Evolutionary conservation across 92 coral and sea anemone species (phyloP), one percentile per base, ranked within the genome.

Genomic region (Virgularia gustaviana): DNA sequence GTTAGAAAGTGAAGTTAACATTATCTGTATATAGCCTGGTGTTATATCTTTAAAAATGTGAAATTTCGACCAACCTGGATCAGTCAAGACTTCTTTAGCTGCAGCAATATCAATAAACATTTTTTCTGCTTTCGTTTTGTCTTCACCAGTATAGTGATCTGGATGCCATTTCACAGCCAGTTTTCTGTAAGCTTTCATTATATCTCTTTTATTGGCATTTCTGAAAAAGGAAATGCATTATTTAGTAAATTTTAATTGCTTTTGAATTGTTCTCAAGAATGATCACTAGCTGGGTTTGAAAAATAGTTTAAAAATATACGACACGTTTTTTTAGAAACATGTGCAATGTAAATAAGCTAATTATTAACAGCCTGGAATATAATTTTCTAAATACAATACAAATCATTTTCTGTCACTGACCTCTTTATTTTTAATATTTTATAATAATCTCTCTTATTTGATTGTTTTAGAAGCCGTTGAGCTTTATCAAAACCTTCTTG

Each of bases 401-500:
- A n/a, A n/a, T n/a, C n/a, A n/a, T n/a, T n/a, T n/a, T n/a, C n/a
- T 39, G 16, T 22, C n/a, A 63, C 57, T 52, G 70, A 91, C 99
- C 99, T 87, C 71, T 90, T 94, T 58, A 94, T 52, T 32, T 96
- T 96, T 51, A 94, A 85, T 37, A 94, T 94, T 68, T 90, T 94
- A 70, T 94, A 94, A 57, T 94, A 94, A 78, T 94, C 99, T 53
- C 96, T 88, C 68, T 94, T 94, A 82, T 94, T 71, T 5, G 99
- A 94, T 52, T 94, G 99, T 41, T 94, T 94, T 28, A 84, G 88
- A 76, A 94, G 88, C 75, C 81, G 84, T 74, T 79, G 90, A 5
- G 99, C 99, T 87, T 82, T 89, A 6, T 94, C 99, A 16, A 94
- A 82, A 13, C 99, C 99, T 89, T 94, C 99, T 78, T 94, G 99